These are phyloP conservation scores for Sinhomidia bicolor DNA, from an alignment of 2,888 invertebrate genomes.

Conservation along the genomic window DNA sequence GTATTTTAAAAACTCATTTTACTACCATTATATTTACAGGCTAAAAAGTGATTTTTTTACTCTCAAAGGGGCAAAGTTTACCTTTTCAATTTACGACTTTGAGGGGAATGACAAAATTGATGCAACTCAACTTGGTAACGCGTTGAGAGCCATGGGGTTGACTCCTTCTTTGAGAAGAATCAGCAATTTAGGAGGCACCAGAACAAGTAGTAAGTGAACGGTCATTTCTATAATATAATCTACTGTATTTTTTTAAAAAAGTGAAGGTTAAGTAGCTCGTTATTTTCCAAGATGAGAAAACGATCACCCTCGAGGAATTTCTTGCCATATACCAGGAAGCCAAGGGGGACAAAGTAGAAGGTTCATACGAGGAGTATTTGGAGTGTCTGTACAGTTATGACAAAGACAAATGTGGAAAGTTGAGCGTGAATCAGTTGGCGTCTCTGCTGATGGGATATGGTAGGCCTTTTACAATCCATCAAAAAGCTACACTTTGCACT, in stretches of 20 bases:
- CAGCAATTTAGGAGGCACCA: slow-evolving; percentile 97
- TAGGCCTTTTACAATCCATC: no score
- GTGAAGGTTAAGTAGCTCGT: neutral
- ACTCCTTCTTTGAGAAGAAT: slow-evolving; percentile 96
- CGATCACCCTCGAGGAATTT: slow-evolving; percentile 87
- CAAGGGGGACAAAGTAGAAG: slow-evolving; percentile 98
- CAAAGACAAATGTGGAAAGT: slow-evolving; percentile 97
- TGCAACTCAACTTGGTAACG: slow-evolving; percentile 95
- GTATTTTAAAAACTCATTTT: neutral
- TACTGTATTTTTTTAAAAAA: neutral
- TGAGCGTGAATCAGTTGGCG: slow-evolving; percentile 97
- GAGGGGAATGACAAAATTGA: slow-evolving; percentile 95
- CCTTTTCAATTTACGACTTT: slow-evolving; percentile 96
- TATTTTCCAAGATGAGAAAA: slow-evolving; percentile 57
- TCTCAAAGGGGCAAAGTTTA: slow-evolving; percentile 90
- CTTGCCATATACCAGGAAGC: slow-evolving; percentile 98
- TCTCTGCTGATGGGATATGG: slow-evolving; percentile 97
- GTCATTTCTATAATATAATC: neutral
- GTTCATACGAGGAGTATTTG: slow-evolving; percentile 98
- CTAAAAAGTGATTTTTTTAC: neutral
- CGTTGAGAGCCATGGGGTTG: slow-evolving; percentile 95
- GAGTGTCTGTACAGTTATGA: slow-evolving; percentile 99
- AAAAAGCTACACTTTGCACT: neutral
- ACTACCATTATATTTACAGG: neutral
- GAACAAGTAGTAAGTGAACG: slow-evolving; percentile 90